These are phyloP conservation scores for Melangyna quadrimaculata DNA, from an alignment of 2,888 invertebrate species.

Conservation along the genomic window DNA sequence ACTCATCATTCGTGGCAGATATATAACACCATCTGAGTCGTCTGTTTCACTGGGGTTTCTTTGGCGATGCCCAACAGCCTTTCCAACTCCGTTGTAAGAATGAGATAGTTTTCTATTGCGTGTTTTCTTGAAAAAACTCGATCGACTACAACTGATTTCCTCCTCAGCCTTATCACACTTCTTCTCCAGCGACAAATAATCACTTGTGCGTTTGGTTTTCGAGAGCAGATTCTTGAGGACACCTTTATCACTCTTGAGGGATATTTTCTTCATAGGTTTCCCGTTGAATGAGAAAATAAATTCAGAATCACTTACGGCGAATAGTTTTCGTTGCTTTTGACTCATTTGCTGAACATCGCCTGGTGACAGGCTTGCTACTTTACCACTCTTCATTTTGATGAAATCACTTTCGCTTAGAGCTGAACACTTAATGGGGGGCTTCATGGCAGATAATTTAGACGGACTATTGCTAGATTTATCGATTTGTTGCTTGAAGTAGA, in stretches of 20 bases:
- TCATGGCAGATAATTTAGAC: slow-evolving; percentile 44
- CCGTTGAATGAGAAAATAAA: slow-evolving; percentile 77
- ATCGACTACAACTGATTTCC: slow-evolving; percentile 74
- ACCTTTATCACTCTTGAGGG: slow-evolving; percentile 77
- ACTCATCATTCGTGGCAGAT: slow-evolving; percentile 75
- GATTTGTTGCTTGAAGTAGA: slow-evolving; percentile 79
- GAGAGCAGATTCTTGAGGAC: slow-evolving; percentile 78
- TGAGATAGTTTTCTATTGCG: slow-evolving; percentile 80
- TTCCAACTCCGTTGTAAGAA: slow-evolving; percentile 78
- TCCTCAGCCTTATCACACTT: slow-evolving; percentile 78
- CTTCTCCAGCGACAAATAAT: slow-evolving; percentile 79
- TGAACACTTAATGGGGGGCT: slow-evolving; percentile 75
- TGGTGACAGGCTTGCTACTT: slow-evolving; percentile 67
- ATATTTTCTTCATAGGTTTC: slow-evolving; percentile 73
- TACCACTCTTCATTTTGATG: slow-evolving; percentile 77
- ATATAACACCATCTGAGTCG: slow-evolving; percentile 74
- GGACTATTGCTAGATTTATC: slow-evolving; percentile 54
- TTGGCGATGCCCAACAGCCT: slow-evolving; percentile 74
- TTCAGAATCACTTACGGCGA: slow-evolving; percentile 80
- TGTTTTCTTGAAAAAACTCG: slow-evolving; percentile 77
- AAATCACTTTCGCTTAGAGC: slow-evolving; percentile 80
- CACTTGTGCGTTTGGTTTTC: slow-evolving; percentile 79
- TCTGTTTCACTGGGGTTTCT: slow-evolving; percentile 78
- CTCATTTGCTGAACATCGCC: slow-evolving; percentile 52
- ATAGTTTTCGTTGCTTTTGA: slow-evolving; percentile 75